phyloP scores from a whole-genome alignment of 1,140 invertebrate species.

The Acromyrmex heyeri region DNA sequence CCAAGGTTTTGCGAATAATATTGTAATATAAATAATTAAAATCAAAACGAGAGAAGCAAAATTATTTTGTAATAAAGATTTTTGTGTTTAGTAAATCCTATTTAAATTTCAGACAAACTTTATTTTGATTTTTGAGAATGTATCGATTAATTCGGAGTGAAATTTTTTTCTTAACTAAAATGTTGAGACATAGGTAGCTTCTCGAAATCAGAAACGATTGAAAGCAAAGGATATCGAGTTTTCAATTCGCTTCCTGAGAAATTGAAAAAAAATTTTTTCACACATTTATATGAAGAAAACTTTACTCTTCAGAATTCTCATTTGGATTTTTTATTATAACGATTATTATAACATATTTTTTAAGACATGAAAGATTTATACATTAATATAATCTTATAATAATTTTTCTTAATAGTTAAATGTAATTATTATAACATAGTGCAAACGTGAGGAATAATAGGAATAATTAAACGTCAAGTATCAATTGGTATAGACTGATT shows the following conservation, averaged over 20 bases:
- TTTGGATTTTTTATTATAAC: not conserved
- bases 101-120: not conserved
- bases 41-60: not conserved
- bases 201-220: not conserved
- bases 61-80: not conserved
- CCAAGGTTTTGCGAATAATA: too few species aligned
- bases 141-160: not conserved
- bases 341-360: too few species aligned
- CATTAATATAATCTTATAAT: not conserved
- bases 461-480: conserved; percentile 18
- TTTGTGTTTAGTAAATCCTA: not conserved
- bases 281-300: not conserved
- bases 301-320: not conserved
- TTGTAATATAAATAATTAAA: not conserved
- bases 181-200: not conserved
- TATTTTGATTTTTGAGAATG: not conserved
- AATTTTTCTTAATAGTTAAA: not conserved
- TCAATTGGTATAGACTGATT: not conserved
- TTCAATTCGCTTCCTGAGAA: not conserved
- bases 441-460: not conserved
- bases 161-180: not conserved
- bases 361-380: too few species aligned
- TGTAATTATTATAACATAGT: conserved; percentile 10
- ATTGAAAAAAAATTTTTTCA: not conserved
- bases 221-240: not conserved